These are phyloP conservation scores for Pachymerium ferrugineum DNA, from an alignment of 2,888 invertebrate species.

Conservation along the genomic window DNA sequence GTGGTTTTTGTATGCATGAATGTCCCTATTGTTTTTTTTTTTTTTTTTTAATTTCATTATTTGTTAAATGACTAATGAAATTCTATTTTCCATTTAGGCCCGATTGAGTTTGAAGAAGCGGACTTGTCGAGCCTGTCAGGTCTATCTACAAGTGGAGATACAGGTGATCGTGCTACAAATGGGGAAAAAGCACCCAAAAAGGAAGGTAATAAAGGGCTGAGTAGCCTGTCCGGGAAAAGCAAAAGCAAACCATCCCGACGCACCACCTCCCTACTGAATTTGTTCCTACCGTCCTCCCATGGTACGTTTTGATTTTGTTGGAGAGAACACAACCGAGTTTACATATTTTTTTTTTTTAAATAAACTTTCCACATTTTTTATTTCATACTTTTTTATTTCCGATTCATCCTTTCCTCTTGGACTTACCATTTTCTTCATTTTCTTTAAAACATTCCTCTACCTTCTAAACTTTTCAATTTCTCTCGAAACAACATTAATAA, in stretches of 20 bases:
- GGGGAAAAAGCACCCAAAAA: constrained; percentile 56
- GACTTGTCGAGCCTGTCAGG: constrained; percentile 45
- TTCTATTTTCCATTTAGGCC: constrained; percentile 43
- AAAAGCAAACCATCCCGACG: constrained; percentile 73
- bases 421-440: too few relatives aligned
- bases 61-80: too few relatives aligned
- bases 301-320: constrained; percentile 55
- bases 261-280: constrained; percentile 88
- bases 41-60: not conserved
- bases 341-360: not conserved
- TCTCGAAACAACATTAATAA: too few relatives aligned
- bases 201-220: constrained; percentile 53
- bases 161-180: constrained; percentile 34
- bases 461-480: too few relatives aligned
- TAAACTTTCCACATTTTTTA: not conserved
- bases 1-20: not conserved
- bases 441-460: too few relatives aligned
- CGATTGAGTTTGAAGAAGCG: constrained; percentile 52
- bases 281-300: constrained; percentile 85
- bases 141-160: constrained; percentile 35
- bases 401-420: too few relatives aligned
- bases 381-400: not conserved
- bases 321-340: not conserved
- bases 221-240: constrained; percentile 38
- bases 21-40: not conserved